These are phyloP conservation scores for Geothlypis trichas DNA, from an alignment of 2,113 vertebrate species.

Conservation along the genomic window DNA sequence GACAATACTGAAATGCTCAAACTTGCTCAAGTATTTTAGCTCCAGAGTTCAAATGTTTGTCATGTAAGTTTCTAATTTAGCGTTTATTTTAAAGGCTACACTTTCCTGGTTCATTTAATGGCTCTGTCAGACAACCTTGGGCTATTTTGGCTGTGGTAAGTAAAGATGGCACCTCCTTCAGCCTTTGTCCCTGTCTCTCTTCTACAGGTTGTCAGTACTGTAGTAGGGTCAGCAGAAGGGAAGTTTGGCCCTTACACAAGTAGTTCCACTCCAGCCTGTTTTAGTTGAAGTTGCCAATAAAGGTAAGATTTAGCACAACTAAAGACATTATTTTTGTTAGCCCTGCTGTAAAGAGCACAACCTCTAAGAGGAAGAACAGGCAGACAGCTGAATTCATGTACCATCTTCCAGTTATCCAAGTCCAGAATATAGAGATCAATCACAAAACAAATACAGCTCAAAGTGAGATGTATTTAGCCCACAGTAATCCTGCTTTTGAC, in stretches of 20 bases:
- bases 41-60: background rate
- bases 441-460: background rate
- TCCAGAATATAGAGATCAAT: background rate
- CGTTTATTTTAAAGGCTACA: background rate
- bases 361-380: background rate
- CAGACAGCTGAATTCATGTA: background rate
- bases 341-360: background rate
- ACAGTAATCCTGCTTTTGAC: background rate
- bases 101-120: background rate
- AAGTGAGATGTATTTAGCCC: background rate
- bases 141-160: background rate
- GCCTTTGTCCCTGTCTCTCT: background rate
- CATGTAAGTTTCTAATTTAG: background rate
- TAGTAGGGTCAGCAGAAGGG: background rate
- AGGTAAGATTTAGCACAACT: background rate
- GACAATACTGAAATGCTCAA: background rate
- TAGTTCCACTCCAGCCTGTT: background rate
- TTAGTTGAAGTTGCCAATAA: background rate
- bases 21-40: background rate
- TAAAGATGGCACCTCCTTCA: background rate
- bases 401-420: background rate
- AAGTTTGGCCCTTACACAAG: background rate
- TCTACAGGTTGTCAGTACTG: background rate
- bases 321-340: background rate
- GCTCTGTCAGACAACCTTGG: background rate